Evolutionary conservation across 2,113 vertebrate species (phyloP), one percentile per base, ranked within the genome.

Genomic region (Phycodurus eques): DNA sequence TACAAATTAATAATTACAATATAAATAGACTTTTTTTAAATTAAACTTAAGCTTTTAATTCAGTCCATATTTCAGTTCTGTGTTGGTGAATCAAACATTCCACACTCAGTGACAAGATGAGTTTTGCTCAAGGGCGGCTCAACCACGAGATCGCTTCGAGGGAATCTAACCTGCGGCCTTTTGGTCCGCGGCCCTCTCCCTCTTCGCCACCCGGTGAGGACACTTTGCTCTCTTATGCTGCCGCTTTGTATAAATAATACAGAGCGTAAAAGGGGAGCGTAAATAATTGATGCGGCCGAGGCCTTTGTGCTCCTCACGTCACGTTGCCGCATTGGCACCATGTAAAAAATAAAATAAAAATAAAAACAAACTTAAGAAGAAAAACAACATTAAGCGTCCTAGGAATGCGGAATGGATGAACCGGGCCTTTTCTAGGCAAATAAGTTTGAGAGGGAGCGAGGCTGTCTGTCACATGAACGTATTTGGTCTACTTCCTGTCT

Each of bases 391-490:
- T 19, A 5, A 17, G 17, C 15, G 2, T 39, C 6, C 35, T 3
- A 39, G 35, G 35, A 39, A 39, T 31, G 20, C 5, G 63, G 74
- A 86, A 78, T 2, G 73, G 68, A 80, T 83, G 73, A 86, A 79
- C 85, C 76, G 67, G 68, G 11, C 66, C 67, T 39, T 81, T 67
- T 78, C 61, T 31, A 17, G 46, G 61, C 70, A 82, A 12, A 39
- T 71, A 60, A 72, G 76, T 78, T 69, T 84, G 66, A 75, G 54
- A 75, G 54, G 79, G 68, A 72, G 82, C 76, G 76, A 65, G 60
- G 1, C 46, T 22, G 22, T 75, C 71, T 89, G 89, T 91, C 90
- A 89, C 85, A 84, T 85, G 80, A 85, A 90, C 90, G 87, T 89
- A 85, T 88, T 79, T 78, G 76, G 83, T 88, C 81, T 76, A 86